phyloP scores from a whole-genome alignment of 2,888 invertebrate genomes.

The Halocaridina rubra region DNA sequence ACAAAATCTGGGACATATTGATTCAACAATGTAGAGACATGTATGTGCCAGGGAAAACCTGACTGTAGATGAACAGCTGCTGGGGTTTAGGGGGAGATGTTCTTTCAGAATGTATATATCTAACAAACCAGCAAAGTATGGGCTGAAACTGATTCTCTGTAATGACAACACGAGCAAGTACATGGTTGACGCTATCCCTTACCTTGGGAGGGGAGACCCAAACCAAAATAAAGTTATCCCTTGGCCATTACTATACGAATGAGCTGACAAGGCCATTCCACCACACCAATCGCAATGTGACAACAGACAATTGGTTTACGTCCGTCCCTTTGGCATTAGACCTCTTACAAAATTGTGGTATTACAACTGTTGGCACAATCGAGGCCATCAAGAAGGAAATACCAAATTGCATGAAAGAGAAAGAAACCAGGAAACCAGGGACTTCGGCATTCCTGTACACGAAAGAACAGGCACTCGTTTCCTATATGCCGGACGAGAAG shows the following conservation, averaged over 20 bases:
- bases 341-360: constrained; percentile 4
- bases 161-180: constrained; percentile 67
- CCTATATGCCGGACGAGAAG: background rate
- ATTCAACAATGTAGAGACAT: constrained; percentile 61
- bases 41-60: constrained; percentile 62
- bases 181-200: constrained; percentile 67
- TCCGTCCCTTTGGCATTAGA: background rate
- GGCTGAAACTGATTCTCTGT: constrained; percentile 67
- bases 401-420: background rate
- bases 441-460: background rate
- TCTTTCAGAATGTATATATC: constrained; percentile 65
- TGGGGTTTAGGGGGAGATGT: constrained; percentile 65
- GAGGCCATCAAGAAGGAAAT: background rate
- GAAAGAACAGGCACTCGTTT: background rate
- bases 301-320: constrained; percentile 19
- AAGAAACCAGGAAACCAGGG: background rate
- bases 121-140: constrained; percentile 67
- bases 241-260: background rate
- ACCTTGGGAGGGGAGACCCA: constrained; percentile 65
- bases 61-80: constrained; percentile 66
- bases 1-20: constrained; percentile 56
- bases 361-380: constrained; percentile 19
- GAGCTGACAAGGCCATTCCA: background rate
- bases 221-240: background rate
- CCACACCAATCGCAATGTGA: background rate